Percentiles rank a stretch among this genome's conserved stretches.
Conservation (phyloP, 2,888 invertebrate genomes). For the Macrophya annulata region DNA sequence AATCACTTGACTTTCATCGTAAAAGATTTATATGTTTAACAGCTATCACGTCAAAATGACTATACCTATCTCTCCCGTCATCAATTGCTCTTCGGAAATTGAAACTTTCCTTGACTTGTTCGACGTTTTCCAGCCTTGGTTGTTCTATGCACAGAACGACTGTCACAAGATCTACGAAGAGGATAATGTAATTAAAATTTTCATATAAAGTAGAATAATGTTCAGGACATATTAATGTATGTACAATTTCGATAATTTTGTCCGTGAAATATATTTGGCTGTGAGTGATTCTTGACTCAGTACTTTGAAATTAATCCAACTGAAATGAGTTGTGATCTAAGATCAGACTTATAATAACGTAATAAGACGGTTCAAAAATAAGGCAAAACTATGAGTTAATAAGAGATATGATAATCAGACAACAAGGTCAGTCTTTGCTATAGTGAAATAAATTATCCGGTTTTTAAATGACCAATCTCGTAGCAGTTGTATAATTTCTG, state of each 20-base stretch:
- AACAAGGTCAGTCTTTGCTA: background rate
- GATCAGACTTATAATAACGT: background rate
- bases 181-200: background rate
- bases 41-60: slow-evolving; percentile 10
- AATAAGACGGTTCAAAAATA: background rate
- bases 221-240: background rate
- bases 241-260: background rate
- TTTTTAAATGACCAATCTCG: background rate
- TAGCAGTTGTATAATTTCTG: background rate
- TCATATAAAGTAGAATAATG: background rate
- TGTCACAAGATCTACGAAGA: slow-evolving; percentile 69
- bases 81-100: slow-evolving; percentile 76
- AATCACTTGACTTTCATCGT: slow-evolving; percentile 22
- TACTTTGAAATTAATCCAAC: background rate
- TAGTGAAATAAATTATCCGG: background rate
- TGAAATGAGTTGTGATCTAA: background rate
- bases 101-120: slow-evolving; percentile 69
- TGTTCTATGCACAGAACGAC: slow-evolving; percentile 69
- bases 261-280: background rate
- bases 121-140: slow-evolving; percentile 67
- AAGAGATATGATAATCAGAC: background rate
- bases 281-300: background rate
- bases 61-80: slow-evolving; percentile 76
- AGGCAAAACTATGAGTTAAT: background rate
- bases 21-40: slow-evolving; percentile 21